phyloP scores from a whole-genome alignment of 1,140 invertebrate species.

The Euwallacea similis region DNA sequence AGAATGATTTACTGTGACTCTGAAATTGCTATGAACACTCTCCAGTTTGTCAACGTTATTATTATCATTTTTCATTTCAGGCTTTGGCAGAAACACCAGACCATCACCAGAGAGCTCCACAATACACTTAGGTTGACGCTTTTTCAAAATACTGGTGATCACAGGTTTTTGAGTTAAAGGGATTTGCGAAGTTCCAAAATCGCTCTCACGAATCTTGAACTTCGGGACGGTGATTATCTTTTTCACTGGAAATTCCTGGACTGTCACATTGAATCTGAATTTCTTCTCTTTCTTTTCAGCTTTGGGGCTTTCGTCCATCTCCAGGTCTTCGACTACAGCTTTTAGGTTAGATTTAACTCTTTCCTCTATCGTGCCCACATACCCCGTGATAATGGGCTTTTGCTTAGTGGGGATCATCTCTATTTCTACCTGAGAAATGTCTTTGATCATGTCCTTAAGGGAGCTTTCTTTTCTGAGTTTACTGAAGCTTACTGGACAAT shows the following conservation, averaged over 20 bases:
- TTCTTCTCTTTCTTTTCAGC: slow-evolving; percentile 41
- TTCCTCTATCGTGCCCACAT: slow-evolving; percentile 55
- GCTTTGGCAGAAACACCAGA: slow-evolving; percentile 3
- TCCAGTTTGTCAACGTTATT: slow-evolving; percentile 14
- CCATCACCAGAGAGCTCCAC: slow-evolving; percentile 18
- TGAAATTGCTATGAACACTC: slow-evolving; percentile 26
- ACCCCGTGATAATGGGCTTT: slow-evolving; percentile 59
- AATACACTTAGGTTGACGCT: slow-evolving; percentile 12
- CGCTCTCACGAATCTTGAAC: slow-evolving; percentile 16
- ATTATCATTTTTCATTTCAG: neutral
- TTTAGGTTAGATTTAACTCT: slow-evolving; percentile 55
- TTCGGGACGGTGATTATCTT: slow-evolving; percentile 29
- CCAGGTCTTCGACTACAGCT: slow-evolving; percentile 59
- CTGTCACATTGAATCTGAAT: slow-evolving; percentile 46
- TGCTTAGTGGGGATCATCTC: slow-evolving; percentile 53
- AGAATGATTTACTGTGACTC: slow-evolving; percentile 20
- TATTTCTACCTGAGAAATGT: slow-evolving; percentile 51
- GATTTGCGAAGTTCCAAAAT: slow-evolving; percentile 37
- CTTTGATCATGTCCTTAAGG: slow-evolving; percentile 45
- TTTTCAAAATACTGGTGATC: slow-evolving; percentile 42
- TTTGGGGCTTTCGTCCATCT: slow-evolving; percentile 55
- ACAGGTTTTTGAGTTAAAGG: slow-evolving; percentile 38
- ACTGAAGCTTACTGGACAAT: neutral
- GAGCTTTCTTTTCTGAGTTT: slow-evolving; percentile 43
- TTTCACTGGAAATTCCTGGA: slow-evolving; percentile 38